A percentile compares a stretch with the other conserved stretches of the same genome.
Evolutionary conservation across 1,140 invertebrate genomes (phyloP).

Genomic region (Rhagoletis pomonella): DNA sequence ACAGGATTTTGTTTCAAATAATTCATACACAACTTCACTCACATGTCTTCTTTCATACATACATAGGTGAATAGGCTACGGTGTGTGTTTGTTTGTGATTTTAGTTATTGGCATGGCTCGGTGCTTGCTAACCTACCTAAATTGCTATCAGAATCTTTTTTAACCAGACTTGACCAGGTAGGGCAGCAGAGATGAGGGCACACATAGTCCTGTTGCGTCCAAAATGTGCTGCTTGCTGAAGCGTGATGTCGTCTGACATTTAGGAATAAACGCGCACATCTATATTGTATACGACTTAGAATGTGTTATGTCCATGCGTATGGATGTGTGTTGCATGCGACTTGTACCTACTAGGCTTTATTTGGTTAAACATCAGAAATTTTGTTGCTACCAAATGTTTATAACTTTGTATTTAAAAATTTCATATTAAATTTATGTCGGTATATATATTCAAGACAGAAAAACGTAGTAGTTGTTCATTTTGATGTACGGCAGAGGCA

Average conservation of each 20-base stretch:
- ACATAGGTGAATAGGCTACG: background rate
- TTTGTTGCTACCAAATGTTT: background rate
- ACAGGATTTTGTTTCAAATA: slow-evolving; percentile 73
- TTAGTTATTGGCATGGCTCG: slow-evolving; percentile 46
- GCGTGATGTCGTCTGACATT: slow-evolving; percentile 73
- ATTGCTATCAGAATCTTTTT: background rate
- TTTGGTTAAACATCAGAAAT: slow-evolving; percentile 52
- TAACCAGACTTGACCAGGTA: background rate
- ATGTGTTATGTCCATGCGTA: background rate
- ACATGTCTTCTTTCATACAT: background rate
- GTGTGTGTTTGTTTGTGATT: slow-evolving; percentile 1
- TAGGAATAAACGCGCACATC: slow-evolving; percentile 58
- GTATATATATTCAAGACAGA: no score
- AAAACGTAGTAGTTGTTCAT: no score
- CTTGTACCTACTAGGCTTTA: background rate
- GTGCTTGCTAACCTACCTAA: background rate
- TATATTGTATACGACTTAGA: background rate
- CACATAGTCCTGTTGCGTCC: background rate
- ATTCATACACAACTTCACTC: slow-evolving; percentile 63
- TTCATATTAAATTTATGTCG: background rate
- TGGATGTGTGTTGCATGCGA: background rate
- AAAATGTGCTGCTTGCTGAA: slow-evolving; percentile 67
- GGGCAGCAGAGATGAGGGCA: no score
- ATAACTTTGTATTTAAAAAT: background rate
- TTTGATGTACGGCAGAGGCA: no score